Evolutionary conservation across 2,113 vertebrate species (phyloP).

Genomic region (cat (Felis catus)): F.catus_Fca126_mat1.0 CM031412.1:92785501-92786000

Average conservation of each 20-base stretch:
- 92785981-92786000: background rate
- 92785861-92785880: accelerated
- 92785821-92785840: background rate
- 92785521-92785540: background rate
- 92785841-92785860: background rate
- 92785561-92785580: background rate
- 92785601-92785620: background rate
- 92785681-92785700: background rate
- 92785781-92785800: background rate
- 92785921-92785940: background rate
- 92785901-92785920: background rate
- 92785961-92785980: background rate
- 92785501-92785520: background rate
- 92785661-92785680: background rate
- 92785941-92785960: background rate
- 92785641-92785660: background rate
- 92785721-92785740: background rate
- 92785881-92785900: background rate
- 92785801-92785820: background rate
- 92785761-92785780: background rate
- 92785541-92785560: background rate
- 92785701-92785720: background rate
- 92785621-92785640: background rate
- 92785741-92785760: background rate
- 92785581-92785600: background rate